Percentiles rank a stretch among this genome's conserved stretches.
These are phyloP conservation scores for Caenorhabditis parvicauda DNA, from an alignment of 2,888 invertebrate genomes.

Conservation along the genomic window DNA sequence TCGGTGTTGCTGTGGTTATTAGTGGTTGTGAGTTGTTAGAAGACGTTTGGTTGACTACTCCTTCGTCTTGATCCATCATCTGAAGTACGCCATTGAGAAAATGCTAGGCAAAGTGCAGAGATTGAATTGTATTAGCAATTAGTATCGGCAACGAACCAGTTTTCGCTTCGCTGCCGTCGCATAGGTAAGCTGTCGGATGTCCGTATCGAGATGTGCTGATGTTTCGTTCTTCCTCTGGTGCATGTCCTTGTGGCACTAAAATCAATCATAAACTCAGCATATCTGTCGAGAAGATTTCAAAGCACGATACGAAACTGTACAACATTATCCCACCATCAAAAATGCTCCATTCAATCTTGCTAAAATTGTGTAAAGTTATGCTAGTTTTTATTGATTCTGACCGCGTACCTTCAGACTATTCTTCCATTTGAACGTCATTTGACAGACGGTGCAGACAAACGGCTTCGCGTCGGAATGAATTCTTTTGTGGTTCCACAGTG, in stretches of 20 bases:
- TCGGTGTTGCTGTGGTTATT: conserved; percentile 35
- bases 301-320: no score
- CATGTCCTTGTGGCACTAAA: conserved; percentile 58
- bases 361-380: no score
- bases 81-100: no score
- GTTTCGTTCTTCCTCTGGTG: conserved; percentile 61
- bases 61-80: conserved; percentile 12
- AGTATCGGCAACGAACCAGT: conserved; percentile 43
- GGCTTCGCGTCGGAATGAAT: conserved; percentile 61
- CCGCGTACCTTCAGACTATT: conserved; percentile 54
- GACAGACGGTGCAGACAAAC: conserved; percentile 60
- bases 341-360: no score
- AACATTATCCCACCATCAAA: no score
- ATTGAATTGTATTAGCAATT: no score
- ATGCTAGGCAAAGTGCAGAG: no score
- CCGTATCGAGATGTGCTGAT: conserved; percentile 44
- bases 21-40: conserved; percentile 32
- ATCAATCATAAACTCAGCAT: neutral
- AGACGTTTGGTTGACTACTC: conserved; percentile 8
- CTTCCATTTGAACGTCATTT: conserved; percentile 63
- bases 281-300: no score
- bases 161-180: conserved; percentile 59
- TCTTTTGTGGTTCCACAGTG: conserved; percentile 62
- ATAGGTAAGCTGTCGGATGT: conserved; percentile 56
- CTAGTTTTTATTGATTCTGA: neutral